Base-by-base conservation (phyloP, 2,888 invertebrate genomes). In the Pherbina coryleti region DNA sequence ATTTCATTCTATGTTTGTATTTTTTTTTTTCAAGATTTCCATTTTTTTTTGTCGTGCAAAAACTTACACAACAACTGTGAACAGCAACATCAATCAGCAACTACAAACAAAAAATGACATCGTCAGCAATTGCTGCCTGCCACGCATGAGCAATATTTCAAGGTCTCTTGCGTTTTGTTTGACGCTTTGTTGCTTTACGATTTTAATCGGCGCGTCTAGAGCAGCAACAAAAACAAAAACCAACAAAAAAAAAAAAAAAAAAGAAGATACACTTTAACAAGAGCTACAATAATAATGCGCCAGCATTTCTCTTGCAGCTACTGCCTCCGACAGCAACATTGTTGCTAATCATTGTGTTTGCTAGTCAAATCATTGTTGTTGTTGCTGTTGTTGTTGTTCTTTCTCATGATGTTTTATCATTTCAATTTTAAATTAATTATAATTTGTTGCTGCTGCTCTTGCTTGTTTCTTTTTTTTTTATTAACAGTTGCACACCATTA, bases 81-180 rank as follows among this genome's bases (percentile, higher is more conserved):
- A 37, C 62, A 64, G 28, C 74, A 71, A 51, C 62, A 73, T 19
- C 55, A 44, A 73, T 60, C 25, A 51, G 31, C 25, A 34, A 53
- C 31, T 17, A 67, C 37, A 31, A 22, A 19, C 37, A 37, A 34
- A n/a, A 44, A 67, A 9, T 37, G 67, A 44, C 62, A 28, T 53
- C 49, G n/a, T 44, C 19, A 37, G 49, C 57, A 53, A 55, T 34
- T 71, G 34, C 31, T 37, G 66, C 4, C 9, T 4, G 53, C 51
- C 60, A 55, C 25, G 76, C 70, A 60, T 60, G 70, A 75, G 57
- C 75, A 76, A 69, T 34, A 76, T 69, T 69, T 69, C 69, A 69
- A 76, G 70, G 76, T 76, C 60, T 60, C 55, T 5, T 60, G 60
- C 72, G 17, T 60, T 22, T 67, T 67, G 11, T 37, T 37, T 64